Evolutionary conservation across 2,113 vertebrate genomes (phyloP), one percentile per base, ranked within the genome.

Genomic region (Phrynosoma blainvillii): DNA sequence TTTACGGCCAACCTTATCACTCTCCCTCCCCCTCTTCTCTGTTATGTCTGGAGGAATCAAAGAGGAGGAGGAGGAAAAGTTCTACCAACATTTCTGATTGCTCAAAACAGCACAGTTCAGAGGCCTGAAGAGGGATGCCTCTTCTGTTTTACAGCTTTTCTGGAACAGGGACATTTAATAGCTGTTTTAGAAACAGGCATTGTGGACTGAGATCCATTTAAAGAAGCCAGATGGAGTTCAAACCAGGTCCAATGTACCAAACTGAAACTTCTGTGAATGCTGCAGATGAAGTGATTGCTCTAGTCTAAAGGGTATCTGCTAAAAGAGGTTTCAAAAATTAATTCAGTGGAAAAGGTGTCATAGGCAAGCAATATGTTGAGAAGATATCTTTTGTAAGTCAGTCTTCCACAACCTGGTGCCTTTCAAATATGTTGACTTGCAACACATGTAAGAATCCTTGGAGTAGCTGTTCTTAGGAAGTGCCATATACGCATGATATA

Each of bases 1-100:
- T 88, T 92, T 79, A 81, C 89, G 87, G 62, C 91, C 88, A 94
- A 94, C 88, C n/a, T 0, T 70, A 54, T 87, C 66, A 30, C 40
- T 62, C 54, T 84, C 88, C 1, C 21, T 68, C 75, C 20, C 32
- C 47, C 65, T 66, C 59, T 62, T 23, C 89, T 80, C n/a, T 91
- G 74, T 27, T 74, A 89, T 54, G 81, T 70, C 81, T 88, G 74
- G 62, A 70, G 62, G 47, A 78, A 78, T 47, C 59, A 84, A 84
- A 78, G 68, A 32, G 30, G 4, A 0, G 0, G 87, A 18, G 18
- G 32, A 6, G 4, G 0, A 13, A 2, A 36, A 56, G 9, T 11
- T 1, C 2, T 56, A 68, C 32, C 36, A 11, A 56, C 32, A 5
- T 54, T n/a, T 4, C 5, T 12, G 23, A 82, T n/a, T 56, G 54